Percentiles rank a stretch among this genome's conserved stretches.
These are phyloP conservation scores for Achatina immaculata DNA, from an alignment of 1,140 invertebrate genomes.

Conservation along the genomic window DNA sequence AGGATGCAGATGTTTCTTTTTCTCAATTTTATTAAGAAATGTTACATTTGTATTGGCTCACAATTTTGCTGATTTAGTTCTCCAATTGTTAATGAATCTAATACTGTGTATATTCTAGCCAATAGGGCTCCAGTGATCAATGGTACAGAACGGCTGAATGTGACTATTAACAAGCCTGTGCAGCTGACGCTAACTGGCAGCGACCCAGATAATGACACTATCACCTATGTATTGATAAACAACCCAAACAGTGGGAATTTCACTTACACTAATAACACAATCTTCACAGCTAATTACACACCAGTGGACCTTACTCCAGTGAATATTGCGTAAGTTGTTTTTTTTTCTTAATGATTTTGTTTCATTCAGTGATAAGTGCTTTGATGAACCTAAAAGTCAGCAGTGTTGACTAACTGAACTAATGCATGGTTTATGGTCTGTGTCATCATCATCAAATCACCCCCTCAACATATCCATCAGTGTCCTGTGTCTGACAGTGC, in stretches of 20 bases:
- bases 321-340: slow-evolving; percentile 17
- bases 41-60: background rate
- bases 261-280: slow-evolving; percentile 3
- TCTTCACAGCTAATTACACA: background rate
- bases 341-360: background rate
- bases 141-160: slow-evolving; percentile 14
- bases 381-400: background rate
- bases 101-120: slow-evolving; percentile 6
- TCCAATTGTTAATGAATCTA: background rate
- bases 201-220: slow-evolving; percentile 20
- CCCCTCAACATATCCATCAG: too few relatives aligned
- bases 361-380: background rate
- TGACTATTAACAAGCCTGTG: slow-evolving; percentile 23
- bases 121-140: slow-evolving; percentile 27
- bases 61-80: background rate
- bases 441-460: too few relatives aligned
- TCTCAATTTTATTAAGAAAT: background rate
- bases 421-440: too few relatives aligned
- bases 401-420: background rate
- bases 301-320: background rate
- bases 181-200: background rate
- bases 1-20: background rate
- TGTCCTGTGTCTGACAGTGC: too few relatives aligned
- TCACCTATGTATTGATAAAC: slow-evolving; percentile 6
- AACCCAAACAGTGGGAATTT: background rate